These are phyloP conservation scores for Elephantulus edwardii DNA, from an alignment of 2,113 vertebrate species.

Conservation along the genomic window DNA sequence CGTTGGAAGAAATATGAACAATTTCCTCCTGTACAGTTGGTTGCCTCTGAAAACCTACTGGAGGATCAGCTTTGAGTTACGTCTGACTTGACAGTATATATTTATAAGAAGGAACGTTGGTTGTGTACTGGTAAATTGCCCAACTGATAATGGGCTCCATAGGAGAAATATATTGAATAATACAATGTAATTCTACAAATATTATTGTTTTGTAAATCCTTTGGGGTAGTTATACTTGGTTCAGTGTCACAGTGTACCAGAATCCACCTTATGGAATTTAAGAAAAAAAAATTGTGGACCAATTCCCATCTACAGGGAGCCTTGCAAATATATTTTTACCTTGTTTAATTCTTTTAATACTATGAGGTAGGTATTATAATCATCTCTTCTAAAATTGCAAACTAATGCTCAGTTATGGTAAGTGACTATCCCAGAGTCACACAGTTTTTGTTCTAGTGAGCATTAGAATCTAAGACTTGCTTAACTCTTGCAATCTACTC, in stretches of 20 bases:
- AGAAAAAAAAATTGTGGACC: constrained; percentile 4
- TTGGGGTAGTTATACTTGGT: background rate
- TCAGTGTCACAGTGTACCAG: background rate
- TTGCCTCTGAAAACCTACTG: too few species aligned
- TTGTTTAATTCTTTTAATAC: constrained; percentile 30
- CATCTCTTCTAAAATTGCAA: constrained; percentile 13
- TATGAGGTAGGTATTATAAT: constrained; percentile 29
- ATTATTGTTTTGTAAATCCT: background rate
- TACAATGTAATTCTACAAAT: background rate
- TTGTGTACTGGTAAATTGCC: background rate
- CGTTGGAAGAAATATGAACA: too few species aligned
- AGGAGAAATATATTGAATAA: background rate
- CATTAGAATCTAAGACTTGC: background rate
- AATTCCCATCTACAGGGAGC: background rate
- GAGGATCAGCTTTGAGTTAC: too few species aligned
- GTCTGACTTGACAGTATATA: too few species aligned
- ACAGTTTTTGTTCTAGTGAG: background rate
- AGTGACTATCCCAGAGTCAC: background rate
- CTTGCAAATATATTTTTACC: constrained; percentile 14
- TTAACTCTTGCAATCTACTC: background rate
- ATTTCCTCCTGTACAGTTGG: too few species aligned
- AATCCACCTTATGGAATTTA: too few species aligned
- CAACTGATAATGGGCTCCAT: background rate
- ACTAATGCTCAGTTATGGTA: constrained; percentile 38
- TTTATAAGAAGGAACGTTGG: background rate